Percentiles rank a stretch among this genome's conserved stretches.
phyloP scores from a whole-genome alignment of 2,888 invertebrate genomes.

The Parnassius apollo region DNA sequence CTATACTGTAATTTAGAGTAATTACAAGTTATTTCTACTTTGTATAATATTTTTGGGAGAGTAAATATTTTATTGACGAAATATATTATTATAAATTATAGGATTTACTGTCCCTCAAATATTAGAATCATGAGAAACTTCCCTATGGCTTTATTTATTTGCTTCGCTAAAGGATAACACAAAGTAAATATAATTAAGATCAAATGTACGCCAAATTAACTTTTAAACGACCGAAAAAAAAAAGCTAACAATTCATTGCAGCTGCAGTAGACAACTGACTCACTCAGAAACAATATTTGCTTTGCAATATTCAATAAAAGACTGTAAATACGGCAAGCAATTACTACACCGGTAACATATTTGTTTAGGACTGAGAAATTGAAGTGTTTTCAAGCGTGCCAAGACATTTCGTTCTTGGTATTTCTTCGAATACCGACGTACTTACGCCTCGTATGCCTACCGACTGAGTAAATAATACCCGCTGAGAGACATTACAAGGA shows the following conservation, averaged over 20 bases:
- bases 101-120: too few species aligned
- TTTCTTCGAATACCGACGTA: constrained; percentile 48
- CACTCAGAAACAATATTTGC: constrained; percentile 76
- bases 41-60: too few species aligned
- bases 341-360: constrained; percentile 77
- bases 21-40: too few species aligned
- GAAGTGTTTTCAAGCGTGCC: constrained; percentile 76
- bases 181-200: constrained; percentile 48
- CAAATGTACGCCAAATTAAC: constrained; percentile 72
- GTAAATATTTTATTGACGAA: too few species aligned
- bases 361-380: constrained; percentile 78
- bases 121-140: too few species aligned
- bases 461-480: constrained; percentile 68
- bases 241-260: constrained; percentile 47
- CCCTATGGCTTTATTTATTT: too few species aligned
- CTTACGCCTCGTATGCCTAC: constrained; percentile 47
- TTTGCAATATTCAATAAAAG: constrained; percentile 78
- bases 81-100: too few species aligned
- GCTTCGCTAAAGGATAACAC: constrained; percentile 14
- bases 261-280: constrained; percentile 74
- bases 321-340: constrained; percentile 76
- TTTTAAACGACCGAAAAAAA: constrained; percentile 52
- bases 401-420: constrained; percentile 69
- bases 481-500: constrained; percentile 68
- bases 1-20: too few species aligned